These are phyloP conservation scores for Puffinus mauretanicus DNA, from an alignment of 2,113 vertebrate species.

Conservation along the genomic window DNA sequence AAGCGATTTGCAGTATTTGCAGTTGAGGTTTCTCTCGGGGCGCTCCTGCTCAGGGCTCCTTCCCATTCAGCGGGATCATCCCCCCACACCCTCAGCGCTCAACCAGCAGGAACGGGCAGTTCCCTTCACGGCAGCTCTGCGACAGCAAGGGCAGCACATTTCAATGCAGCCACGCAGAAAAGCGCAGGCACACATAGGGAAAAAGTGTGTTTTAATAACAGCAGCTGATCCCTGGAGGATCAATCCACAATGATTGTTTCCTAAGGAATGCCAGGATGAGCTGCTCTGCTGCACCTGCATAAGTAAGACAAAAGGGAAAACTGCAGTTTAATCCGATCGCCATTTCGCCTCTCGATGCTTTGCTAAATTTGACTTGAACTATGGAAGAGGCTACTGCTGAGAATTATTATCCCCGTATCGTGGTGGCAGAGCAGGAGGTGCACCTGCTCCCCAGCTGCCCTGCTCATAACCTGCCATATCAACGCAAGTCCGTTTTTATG, in stretches of 20 bases:
- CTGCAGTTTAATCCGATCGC: neutral
- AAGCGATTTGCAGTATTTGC: constrained; percentile 75
- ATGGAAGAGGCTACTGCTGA: neutral
- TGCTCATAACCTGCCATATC: neutral
- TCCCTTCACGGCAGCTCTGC: constrained; percentile 73
- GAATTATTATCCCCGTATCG: neutral
- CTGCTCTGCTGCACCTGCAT: neutral
- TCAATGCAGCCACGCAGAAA: neutral
- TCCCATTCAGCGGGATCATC: constrained; percentile 5
- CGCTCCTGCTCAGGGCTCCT: constrained; percentile 57
- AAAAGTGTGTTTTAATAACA: accelerated
- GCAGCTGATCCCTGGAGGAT: neutral
- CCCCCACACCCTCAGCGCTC: constrained; percentile 72
- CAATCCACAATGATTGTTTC: neutral
- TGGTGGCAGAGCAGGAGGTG: neutral
- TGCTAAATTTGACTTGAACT: neutral
- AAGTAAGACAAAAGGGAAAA: neutral
- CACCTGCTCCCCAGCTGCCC: neutral
- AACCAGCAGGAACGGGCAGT: constrained; percentile 68
- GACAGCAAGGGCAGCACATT: neutral
- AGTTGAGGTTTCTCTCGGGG: constrained; percentile 76
- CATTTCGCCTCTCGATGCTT: neutral
- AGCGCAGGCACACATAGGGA: neutral
- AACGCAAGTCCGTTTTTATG: neutral
- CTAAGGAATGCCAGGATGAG: neutral